phyloP scores from a whole-genome alignment of 1,140 invertebrate species.

The Lepidurus arcticus region DNA sequence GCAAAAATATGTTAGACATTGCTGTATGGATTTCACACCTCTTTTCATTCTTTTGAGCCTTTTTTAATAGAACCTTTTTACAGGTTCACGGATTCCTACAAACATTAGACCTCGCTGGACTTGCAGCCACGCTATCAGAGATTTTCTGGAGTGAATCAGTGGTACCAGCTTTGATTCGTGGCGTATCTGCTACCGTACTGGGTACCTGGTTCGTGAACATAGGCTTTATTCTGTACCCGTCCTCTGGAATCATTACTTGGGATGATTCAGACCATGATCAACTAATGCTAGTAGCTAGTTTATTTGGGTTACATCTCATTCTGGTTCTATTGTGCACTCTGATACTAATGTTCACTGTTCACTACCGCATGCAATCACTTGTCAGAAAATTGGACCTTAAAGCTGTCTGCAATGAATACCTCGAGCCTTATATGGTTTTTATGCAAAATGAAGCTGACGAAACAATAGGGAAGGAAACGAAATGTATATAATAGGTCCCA shows the following conservation, averaged over 20 bases:
- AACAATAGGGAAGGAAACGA: too few species aligned
- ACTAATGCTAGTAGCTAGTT: neutral
- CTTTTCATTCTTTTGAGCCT: neutral
- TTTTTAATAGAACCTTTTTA: neutral
- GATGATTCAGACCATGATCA: neutral
- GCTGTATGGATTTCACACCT: neutral
- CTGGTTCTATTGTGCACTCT: neutral
- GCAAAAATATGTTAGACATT: neutral
- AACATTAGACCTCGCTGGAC: neutral
- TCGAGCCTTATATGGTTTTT: too few species aligned
- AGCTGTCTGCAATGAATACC: too few species aligned
- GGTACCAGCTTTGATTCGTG: neutral
- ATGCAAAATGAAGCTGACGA: too few species aligned
- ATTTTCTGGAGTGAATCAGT: neutral
- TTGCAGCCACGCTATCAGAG: neutral
- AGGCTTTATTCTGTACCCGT: neutral
- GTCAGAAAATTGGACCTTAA: too few species aligned
- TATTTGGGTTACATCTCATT: neutral
- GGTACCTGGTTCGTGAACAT: neutral
- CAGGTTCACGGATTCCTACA: neutral
- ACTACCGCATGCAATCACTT: too few species aligned
- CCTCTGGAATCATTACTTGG: neutral
- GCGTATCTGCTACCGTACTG: neutral
- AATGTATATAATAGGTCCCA: too few species aligned
- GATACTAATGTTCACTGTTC: neutral